These are phyloP conservation scores for Pagetopsis macropterus DNA, from an alignment of 2,797 vertebrate species.

Conservation along the genomic window DNA sequence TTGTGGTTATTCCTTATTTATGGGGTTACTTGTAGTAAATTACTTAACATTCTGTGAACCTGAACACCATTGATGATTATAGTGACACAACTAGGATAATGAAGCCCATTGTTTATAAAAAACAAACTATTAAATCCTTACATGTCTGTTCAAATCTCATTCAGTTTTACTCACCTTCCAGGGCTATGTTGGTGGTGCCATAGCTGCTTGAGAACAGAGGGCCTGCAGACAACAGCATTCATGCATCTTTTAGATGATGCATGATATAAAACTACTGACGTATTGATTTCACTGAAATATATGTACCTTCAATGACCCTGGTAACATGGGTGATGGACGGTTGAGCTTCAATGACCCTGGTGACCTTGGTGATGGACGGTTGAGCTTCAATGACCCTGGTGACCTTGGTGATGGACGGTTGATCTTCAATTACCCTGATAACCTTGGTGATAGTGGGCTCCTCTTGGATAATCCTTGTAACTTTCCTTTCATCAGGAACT, in stretches of 20 bases:
- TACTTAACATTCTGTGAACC: background rate
- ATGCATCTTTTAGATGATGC: background rate
- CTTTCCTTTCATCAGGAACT: slow-evolving; percentile 53
- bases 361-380: slow-evolving; percentile 82
- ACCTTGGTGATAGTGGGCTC: slow-evolving; percentile 79
- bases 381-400: slow-evolving; percentile 81
- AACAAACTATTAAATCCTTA: background rate
- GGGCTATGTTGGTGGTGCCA: slow-evolving; percentile 51
- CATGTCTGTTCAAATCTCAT: slow-evolving; percentile 1
- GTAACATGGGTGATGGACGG: slow-evolving; percentile 83
- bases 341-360: slow-evolving; percentile 79
- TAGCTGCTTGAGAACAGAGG: slow-evolving; percentile 60
- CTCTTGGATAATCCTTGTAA: slow-evolving; percentile 81
- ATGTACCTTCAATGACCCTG: slow-evolving; percentile 75
- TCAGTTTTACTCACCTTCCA: slow-evolving; percentile 68
- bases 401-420: slow-evolving; percentile 79
- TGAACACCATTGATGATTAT: background rate
- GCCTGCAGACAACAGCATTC: slow-evolving; percentile 57
- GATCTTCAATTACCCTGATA: slow-evolving; percentile 80
- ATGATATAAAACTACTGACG: background rate
- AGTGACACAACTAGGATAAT: background rate
- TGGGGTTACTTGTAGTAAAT: background rate
- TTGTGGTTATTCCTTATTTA: background rate
- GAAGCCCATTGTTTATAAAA: background rate
- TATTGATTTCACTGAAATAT: background rate